Conservation (phyloP, 30 jellyfish, hydroid and myxozoan species). For the Clytia hemisphaerica region DNA sequence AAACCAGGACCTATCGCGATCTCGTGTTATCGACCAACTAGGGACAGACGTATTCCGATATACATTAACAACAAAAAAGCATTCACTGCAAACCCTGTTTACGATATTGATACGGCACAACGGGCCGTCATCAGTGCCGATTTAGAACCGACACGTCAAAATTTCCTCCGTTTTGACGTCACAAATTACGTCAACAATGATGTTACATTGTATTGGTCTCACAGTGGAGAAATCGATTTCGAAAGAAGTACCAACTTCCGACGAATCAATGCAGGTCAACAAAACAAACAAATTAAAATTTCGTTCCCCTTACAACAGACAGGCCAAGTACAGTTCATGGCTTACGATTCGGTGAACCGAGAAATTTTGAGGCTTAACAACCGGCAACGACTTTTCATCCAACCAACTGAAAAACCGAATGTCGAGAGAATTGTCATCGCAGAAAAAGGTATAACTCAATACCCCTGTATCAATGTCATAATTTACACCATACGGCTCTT, state of each 20-base stretch:
- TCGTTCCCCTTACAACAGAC: too few relatives aligned
- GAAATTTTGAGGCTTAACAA: background rate
- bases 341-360: background rate
- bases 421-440: background rate
- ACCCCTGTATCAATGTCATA: too few relatives aligned
- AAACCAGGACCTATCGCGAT: too few relatives aligned
- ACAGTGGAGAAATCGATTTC: background rate
- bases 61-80: background rate
- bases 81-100: background rate
- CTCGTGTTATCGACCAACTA: too few relatives aligned
- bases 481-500: too few relatives aligned
- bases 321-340: background rate
- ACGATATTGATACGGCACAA: background rate
- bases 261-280: too few relatives aligned
- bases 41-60: too few relatives aligned
- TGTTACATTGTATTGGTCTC: background rate
- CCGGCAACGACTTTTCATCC: background rate
- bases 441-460: slow-evolving; percentile 9
- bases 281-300: too few relatives aligned
- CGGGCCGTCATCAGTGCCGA: background rate
- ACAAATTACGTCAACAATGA: background rate
- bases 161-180: background rate
- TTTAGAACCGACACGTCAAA: too few relatives aligned
- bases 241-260: too few relatives aligned
- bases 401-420: background rate